Evolutionary conservation across 2,113 vertebrate species (phyloP).

Genomic region (Hemiprocne comata): DNA sequence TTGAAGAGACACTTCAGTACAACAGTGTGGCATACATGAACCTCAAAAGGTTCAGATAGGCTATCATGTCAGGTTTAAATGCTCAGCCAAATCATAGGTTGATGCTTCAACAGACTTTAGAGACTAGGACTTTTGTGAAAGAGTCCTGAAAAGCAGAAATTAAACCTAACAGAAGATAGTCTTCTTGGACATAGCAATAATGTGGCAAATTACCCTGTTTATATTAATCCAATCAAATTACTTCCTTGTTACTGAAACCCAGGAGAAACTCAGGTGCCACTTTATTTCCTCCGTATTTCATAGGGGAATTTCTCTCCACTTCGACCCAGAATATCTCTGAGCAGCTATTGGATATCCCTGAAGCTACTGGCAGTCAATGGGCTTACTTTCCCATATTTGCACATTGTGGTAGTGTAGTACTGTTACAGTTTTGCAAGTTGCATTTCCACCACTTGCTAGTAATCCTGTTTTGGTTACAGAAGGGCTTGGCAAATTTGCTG

Average conservation of each 20-base stretch:
- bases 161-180: background rate
- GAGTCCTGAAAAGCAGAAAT: background rate
- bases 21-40: background rate
- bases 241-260: background rate
- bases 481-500: background rate
- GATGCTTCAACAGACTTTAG: background rate
- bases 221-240: background rate
- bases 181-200: background rate
- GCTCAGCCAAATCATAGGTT: background rate
- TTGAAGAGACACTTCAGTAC: background rate
- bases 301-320: background rate
- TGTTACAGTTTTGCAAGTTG: background rate
- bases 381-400: background rate
- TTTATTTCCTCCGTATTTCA: background rate
- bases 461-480: background rate
- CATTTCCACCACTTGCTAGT: background rate
- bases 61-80: background rate
- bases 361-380: background rate
- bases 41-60: background rate
- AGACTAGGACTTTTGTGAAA: background rate
- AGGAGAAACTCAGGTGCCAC: background rate
- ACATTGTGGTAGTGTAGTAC: background rate
- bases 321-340: background rate
- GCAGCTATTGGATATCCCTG: background rate
- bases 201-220: background rate